These are phyloP conservation scores for Trigoniulus corallinus DNA, from an alignment of 1,140 invertebrate species.

Conservation along the genomic window DNA sequence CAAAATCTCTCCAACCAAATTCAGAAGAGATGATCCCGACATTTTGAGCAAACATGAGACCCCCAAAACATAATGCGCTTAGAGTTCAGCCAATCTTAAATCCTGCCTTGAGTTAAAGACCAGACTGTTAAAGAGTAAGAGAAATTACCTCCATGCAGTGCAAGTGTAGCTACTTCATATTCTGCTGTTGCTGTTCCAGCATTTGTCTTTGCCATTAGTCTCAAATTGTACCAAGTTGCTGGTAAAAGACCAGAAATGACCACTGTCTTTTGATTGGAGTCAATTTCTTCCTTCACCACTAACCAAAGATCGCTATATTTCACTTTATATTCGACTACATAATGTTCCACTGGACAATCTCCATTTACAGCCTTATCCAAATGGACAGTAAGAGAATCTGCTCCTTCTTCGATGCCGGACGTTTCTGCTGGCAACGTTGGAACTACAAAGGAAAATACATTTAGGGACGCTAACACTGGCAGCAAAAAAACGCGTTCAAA, in stretches of 20 bases:
- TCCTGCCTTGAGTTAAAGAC: no score
- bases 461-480: background rate
- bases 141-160: slow-evolving; percentile 51
- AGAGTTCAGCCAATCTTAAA: no score
- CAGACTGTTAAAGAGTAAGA: no score
- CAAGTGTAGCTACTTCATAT: slow-evolving; percentile 87
- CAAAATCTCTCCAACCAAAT: no score
- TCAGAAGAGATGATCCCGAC: no score
- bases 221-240: slow-evolving; percentile 71
- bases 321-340: slow-evolving; percentile 59
- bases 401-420: slow-evolving; percentile 34
- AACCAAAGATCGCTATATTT: background rate
- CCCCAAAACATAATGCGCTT: no score
- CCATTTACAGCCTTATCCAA: slow-evolving; percentile 68
- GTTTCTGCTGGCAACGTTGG: background rate
- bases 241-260: slow-evolving; percentile 78
- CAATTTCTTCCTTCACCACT: background rate
- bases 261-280: slow-evolving; percentile 20
- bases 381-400: slow-evolving; percentile 45
- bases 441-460: background rate
- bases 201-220: slow-evolving; percentile 87
- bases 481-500: background rate
- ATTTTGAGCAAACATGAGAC: no score
- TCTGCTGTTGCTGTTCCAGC: slow-evolving; percentile 85
- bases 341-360: slow-evolving; percentile 73